Evolutionary conservation across 2,113 vertebrate species (phyloP).

Genomic region (Dromiciops gliroides): DNA sequence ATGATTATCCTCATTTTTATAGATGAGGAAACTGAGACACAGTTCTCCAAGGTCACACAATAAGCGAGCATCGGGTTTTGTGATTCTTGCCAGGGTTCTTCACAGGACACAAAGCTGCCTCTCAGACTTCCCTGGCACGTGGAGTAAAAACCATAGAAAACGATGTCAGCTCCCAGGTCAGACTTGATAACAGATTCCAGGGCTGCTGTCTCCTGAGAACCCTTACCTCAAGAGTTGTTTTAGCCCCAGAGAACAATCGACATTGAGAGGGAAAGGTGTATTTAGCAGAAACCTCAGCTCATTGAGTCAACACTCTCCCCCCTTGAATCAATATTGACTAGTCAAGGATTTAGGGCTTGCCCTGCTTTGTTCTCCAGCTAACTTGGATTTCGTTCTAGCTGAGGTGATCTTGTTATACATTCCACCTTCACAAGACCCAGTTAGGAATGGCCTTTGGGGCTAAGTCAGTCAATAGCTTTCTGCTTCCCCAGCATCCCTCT

Average conservation of each 20-base stretch:
- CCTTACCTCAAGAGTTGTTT: not conserved
- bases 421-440: not conserved
- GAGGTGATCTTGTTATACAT: not conserved
- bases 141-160: not conserved
- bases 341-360: not conserved
- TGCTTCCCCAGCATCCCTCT: not conserved
- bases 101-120: not conserved
- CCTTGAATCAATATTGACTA: not conserved
- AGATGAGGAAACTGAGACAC: not conserved
- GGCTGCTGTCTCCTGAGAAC: not conserved
- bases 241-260: not conserved
- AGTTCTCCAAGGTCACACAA: not conserved
- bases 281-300: not conserved
- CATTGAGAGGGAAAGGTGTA: not conserved
- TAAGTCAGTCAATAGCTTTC: not conserved
- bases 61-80: not conserved
- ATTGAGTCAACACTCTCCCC: not conserved
- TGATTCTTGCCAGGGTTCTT: not conserved
- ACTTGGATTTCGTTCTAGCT: not conserved
- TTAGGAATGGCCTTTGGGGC: not conserved
- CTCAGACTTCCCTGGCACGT: not conserved
- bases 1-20: not conserved
- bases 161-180: not conserved
- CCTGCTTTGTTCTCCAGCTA: not conserved
- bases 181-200: not conserved